Base-by-base conservation (phyloP, 1,140 invertebrate species). In the Teleopsis dalmanni region DNA sequence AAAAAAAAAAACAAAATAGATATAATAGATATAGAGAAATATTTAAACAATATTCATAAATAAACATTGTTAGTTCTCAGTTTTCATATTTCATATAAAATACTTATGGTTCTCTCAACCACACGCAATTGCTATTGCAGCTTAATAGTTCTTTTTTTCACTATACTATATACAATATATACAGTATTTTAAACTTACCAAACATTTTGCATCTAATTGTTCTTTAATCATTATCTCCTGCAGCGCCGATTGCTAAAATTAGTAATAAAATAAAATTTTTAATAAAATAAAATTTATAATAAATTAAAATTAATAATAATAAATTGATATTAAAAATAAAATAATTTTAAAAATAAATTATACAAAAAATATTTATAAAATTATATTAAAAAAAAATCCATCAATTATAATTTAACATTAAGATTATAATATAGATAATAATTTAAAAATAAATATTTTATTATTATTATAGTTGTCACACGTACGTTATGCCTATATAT, bases 201-300 rank as follows among this genome's bases (percentile, higher is more conserved):
- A n/a, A n/a, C n/a, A 34, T 51, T 64, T 60, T 0, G 59, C 40
- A 18, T 65, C 59, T 41, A 62, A 54, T 21, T 41, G 43, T 23
- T 49, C 42, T 21, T 46, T 33, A 26, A 65, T 16, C 48, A 67
- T 59, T 57, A 67, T 56, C 10, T 67, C 60, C 16, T 60, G 61
- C 38, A 67, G 37, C 14, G 59, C 50, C 0, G 64, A 67, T 67
- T 67, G 64, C 64, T 67, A 21, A 22, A 13, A 29, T 7, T 6
- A 4, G 14, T 14, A 9, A 14, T 9, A 43, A 31, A 14, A 18
- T 25, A 13, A 27, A 45, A 14, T 29, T 6, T 7, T 13, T 16
- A 33, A 8, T 9, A 2, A 31, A 22, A 4, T 14, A 2, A 44
- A 16, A 44, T 6, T 23, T 6, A 26, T 18, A 7, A 2, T 31